Base-by-base conservation (phyloP, 2,797 vertebrate genomes). In the Erithacus rubecula region DNA sequence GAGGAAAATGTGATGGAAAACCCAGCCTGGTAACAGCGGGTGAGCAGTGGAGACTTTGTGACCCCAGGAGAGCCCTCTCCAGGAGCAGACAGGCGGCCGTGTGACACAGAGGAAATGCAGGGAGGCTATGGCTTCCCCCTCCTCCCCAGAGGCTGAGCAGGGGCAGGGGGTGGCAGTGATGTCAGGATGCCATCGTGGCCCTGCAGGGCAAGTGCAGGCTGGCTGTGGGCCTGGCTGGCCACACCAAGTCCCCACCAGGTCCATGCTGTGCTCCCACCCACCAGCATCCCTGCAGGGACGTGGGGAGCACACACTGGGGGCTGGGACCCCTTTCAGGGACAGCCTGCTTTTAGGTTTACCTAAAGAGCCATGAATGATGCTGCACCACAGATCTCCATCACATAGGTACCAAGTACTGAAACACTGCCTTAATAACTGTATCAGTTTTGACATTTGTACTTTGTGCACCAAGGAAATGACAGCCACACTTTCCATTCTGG, bases 171-270 rank as follows among this genome's bases (percentile, higher is more conserved):
- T 6, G 72, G 4, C 11, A 2, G 65, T 20, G 59, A 51, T 23
- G 29, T 13, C 3, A 1, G 11, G 64, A 12, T 14, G 44, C 56
- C 30, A 11, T 11, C 8, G 0, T 1, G 22, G 8, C 77, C 81
- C 68, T 9, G 41, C 0, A 1, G 51, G 30, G 9, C 2, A 8
- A 37, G 27, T 1, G 3, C 29, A 5, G 41, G 39, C 39, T 0
- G 27, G 27, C 30, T 0, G 0, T 0, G 26, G 20, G 47, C 44
- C 23, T 1, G 13, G 0, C 4, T 19, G 59, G 76, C 56, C 64
- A 30, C 67, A 20, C 4, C 68, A 20, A 10, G 30, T 30, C 29
- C 32, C n/a, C 26, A 6, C 0, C 11, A 5, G 53, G 18, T 49
- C 43, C 23, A 4, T 2, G 64, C 8, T 3, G 8, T 5, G 53